These are phyloP conservation scores for Quadroppia sp. DNA, from an alignment of 2,888 invertebrate species.

Conservation along the genomic window DNA sequence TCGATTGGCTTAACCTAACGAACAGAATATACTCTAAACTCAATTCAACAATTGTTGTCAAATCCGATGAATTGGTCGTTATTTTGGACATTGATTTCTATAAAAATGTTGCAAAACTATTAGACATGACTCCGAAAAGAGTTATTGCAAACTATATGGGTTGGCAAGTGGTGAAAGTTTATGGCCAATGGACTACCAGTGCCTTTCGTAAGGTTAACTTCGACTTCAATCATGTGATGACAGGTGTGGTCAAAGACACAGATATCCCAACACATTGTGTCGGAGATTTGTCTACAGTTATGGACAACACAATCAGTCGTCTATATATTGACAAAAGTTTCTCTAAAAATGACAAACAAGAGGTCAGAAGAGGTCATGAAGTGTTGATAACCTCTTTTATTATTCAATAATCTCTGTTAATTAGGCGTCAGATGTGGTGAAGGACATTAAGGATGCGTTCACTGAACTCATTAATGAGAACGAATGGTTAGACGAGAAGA, in stretches of 20 bases:
- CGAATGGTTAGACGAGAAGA: slow-evolving; percentile 59
- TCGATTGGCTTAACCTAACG: slow-evolving; percentile 44
- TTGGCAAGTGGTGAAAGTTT: slow-evolving; percentile 61
- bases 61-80: slow-evolving; percentile 55
- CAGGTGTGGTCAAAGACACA: slow-evolving; percentile 18
- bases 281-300: slow-evolving; percentile 52
- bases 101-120: not conserved
- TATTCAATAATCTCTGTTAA: no score
- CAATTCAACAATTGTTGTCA: slow-evolving; percentile 61
- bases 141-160: slow-evolving; percentile 66
- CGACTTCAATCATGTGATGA: slow-evolving; percentile 51
- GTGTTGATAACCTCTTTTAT: slow-evolving; percentile 50
- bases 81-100: slow-evolving; percentile 52
- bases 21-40: slow-evolving; percentile 52
- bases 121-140: not conserved
- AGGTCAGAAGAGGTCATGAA: slow-evolving; percentile 52
- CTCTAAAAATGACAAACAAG: slow-evolving; percentile 52
- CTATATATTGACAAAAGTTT: slow-evolving; percentile 54
- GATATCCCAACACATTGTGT: slow-evolving; percentile 54
- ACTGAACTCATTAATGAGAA: slow-evolving; percentile 54
- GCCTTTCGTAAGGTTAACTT: slow-evolving; percentile 50
- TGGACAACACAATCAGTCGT: slow-evolving; percentile 55
- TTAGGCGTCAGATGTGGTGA: not conserved
- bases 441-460: slow-evolving; percentile 56
- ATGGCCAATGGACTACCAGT: slow-evolving; percentile 51